Evolutionary conservation across 2,797 vertebrate species (phyloP), one percentile per base, ranked within the genome.

Genomic region (Sciurus carolinensis): DNA sequence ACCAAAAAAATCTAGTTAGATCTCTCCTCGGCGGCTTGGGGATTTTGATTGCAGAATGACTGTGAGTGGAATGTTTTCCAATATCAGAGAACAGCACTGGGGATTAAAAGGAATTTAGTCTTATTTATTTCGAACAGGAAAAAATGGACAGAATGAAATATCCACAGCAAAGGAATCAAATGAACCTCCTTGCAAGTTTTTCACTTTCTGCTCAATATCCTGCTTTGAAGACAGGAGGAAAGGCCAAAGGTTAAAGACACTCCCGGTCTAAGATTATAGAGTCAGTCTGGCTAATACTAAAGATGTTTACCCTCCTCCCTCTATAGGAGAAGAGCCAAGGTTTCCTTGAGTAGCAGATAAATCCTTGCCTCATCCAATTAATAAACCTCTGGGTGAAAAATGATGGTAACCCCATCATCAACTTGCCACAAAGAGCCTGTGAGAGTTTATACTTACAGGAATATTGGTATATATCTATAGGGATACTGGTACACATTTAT

Each of bases 1-100:
- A 92, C 89, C 85, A 59, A 84, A 93, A 96, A 93, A 96, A 87
- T 96, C 93, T 67, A 90, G 69, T 95, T 97, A 97, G 59, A 92
- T 83, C 71, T 84, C 84, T 97, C 59, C 84, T 97, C n/a, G 17
- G 90, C 91, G 50, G 44, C 26, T 54, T 88, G 72, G 73, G 73
- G 52, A 95, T 91, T 69, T 97, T 97, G 71, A 92, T 91, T 84
- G 67, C 59, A 83, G 80, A 72, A 75, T 64, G 30, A 13, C 67
- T 90, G 4, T 36, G 93, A 82, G 28, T 64, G 64, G 83, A 84
- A 24, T 93, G 96, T 97, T 97, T 95, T 91, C 87, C 36, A 86
- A 47, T 95, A 86, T 36, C 71, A 59, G 67, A 88, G 57, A 90
- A 86, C 17, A 94, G 42, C 87, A 72, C 66, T 71, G 36, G 42